These are phyloP conservation scores for Malurus alboscapulatus DNA, from an alignment of 2,113 vertebrate genomes.

Conservation along the genomic window DNA sequence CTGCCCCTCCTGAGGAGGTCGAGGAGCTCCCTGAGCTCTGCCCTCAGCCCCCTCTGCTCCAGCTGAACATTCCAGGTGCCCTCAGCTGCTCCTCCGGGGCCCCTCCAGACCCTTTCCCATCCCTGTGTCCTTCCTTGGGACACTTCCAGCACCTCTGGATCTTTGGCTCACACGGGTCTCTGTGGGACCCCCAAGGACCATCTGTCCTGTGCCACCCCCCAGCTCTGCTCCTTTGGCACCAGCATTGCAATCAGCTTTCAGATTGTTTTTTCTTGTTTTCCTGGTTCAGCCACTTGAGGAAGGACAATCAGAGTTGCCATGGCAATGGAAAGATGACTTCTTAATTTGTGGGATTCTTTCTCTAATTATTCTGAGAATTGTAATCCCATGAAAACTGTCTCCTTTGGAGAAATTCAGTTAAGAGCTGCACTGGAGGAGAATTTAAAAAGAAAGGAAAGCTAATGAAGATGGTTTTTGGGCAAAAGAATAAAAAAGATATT, in stretches of 20 bases:
- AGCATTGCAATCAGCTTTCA: not conserved
- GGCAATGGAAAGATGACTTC: constrained; percentile 3
- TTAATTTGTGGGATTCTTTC: constrained; percentile 34
- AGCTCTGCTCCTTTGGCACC: not conserved
- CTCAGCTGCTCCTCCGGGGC: not conserved
- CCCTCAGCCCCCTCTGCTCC: not conserved
- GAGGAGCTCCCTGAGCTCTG: not conserved
- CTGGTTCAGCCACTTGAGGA: not conserved
- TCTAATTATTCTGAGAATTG: constrained; percentile 1
- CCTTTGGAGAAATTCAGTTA: not conserved
- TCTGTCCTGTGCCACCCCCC: not conserved
- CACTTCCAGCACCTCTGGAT: fast-evolving
- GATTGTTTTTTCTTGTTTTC: not conserved
- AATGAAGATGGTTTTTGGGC: not conserved
- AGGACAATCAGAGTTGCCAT: constrained; percentile 33
- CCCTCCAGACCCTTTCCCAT: not conserved
- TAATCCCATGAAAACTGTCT: not conserved
- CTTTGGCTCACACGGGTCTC: not conserved
- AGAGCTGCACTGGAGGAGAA: not conserved
- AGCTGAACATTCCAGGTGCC: not conserved
- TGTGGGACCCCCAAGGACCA: fast-evolving
- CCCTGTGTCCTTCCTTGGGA: fast-evolving
- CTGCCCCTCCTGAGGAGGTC: not conserved
- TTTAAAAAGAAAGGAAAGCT: not conserved
- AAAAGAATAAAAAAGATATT: not conserved